Percentiles rank a stretch among this genome's conserved stretches.
Evolutionary conservation across 1,140 invertebrate genomes (phyloP).

Genomic region (Megathymus violae): DNA sequence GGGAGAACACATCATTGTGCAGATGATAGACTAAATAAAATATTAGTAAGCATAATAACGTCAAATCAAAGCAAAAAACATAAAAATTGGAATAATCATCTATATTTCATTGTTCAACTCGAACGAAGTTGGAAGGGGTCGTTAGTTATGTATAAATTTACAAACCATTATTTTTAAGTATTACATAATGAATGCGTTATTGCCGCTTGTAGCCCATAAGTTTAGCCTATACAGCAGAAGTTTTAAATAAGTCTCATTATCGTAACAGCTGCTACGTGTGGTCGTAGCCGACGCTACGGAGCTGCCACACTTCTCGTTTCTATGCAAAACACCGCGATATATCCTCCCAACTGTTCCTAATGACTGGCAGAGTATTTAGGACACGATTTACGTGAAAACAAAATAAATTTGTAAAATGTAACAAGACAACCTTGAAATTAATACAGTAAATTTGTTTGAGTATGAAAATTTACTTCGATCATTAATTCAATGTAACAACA

Average conservation of each 20-base stretch:
- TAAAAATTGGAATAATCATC: too few relatives aligned
- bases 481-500: too few relatives aligned
- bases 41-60: too few relatives aligned
- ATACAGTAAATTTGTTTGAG: too few relatives aligned
- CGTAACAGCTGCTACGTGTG: slow-evolving; percentile 42
- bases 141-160: too few relatives aligned
- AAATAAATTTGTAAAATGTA: background rate
- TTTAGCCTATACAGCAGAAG: slow-evolving; percentile 18
- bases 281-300: slow-evolving; percentile 24
- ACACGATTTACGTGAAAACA: background rate
- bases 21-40: too few relatives aligned
- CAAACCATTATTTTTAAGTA: slow-evolving; percentile 8
- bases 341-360: slow-evolving; percentile 27
- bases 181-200: slow-evolving; percentile 23
- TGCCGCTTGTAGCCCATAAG: slow-evolving; percentile 24
- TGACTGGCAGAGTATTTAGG: slow-evolving; percentile 33
- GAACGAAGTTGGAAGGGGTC: too few relatives aligned
- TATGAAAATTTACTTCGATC: too few relatives aligned
- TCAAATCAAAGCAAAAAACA: too few relatives aligned
- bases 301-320: slow-evolving; percentile 31
- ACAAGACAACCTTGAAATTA: background rate
- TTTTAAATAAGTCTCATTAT: slow-evolving; percentile 44
- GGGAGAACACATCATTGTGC: too few relatives aligned
- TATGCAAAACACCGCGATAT: slow-evolving; percentile 40
- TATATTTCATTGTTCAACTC: too few relatives aligned